Percentiles rank a stretch among this genome's conserved stretches.
These are phyloP conservation scores for Sesia bembeciformis DNA, from an alignment of 2,888 invertebrate species.

Conservation along the genomic window DNA sequence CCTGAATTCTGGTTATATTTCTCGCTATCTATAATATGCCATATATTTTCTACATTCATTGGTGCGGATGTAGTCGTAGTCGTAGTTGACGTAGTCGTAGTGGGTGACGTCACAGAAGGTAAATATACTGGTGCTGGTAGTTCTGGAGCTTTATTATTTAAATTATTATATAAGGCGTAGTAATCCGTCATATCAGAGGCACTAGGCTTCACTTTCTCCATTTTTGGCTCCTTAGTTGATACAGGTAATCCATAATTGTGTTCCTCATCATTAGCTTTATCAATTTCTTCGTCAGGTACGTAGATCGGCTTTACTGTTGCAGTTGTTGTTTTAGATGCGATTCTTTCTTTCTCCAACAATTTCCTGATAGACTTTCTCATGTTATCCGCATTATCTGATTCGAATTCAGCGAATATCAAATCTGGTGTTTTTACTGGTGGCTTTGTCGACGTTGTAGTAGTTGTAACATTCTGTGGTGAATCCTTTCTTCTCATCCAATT, in stretches of 20 bases:
- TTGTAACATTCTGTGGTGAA: conserved; percentile 22
- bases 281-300: conserved; percentile 38
- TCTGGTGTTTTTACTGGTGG: conserved; percentile 47
- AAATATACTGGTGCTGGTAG: conserved; percentile 34
- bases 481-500: conserved; percentile 64
- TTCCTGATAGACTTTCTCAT: conserved; percentile 55
- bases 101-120: conserved; percentile 18
- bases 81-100: conserved; percentile 20
- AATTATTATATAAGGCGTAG: conserved; percentile 42
- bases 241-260: conserved; percentile 24
- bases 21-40: conserved; percentile 63
- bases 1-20: conserved; percentile 42
- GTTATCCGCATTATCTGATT: conserved; percentile 34
- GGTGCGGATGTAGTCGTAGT: conserved; percentile 28
- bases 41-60: conserved; percentile 52
- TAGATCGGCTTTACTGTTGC: conserved; percentile 41
- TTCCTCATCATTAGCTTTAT: conserved; percentile 18
- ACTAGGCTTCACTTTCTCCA: conserved; percentile 15
- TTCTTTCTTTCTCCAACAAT: conserved; percentile 48
- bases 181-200: conserved; percentile 38
- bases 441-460: conserved; percentile 27
- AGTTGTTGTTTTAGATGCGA: conserved; percentile 23
- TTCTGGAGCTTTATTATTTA: conserved; percentile 30
- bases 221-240: conserved; percentile 9
- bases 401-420: conserved; percentile 65